Base-by-base conservation (phyloP, 2,113 vertebrate species). In the Dascyllus trimaculatus region DNA sequence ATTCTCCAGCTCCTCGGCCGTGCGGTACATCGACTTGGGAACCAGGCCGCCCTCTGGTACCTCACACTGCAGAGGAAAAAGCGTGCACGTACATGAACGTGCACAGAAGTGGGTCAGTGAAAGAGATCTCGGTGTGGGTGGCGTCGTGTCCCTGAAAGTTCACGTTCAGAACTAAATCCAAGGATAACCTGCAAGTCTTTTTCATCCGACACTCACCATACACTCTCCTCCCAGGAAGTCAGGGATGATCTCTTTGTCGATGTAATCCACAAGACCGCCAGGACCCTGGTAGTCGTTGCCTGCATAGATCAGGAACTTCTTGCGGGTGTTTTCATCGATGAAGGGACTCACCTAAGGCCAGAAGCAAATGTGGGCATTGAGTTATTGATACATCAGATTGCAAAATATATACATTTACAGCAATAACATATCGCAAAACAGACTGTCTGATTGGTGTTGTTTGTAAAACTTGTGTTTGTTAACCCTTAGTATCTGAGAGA, bases 291-390 rank as follows among this genome's bases (percentile, higher is more conserved):
- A 99, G 91, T 99, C 97, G 53, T 99, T 99, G 40, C 97, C 98
- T n/a, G 97, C 98, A 63, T 99, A 99, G 88, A 99, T 98, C 57
- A 99, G 95, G 89, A 98, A 98, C 81, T 99, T 99, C 90, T 97
- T 98, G 51, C 97, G 94, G 43, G 97, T 99, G 91, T 99, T 99
- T 90, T 99, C 98, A 68, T 99, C 97, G 24, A 99, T 99, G 82
- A 99, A 99, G 0, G 97, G 98, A 82, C 98, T 99, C 62, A 99
- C 97, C 98, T 99, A 68, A 40, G 38, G 46, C 14, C n/a, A 75
- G 18, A 71, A 11, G 60, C n/a, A 71, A 0, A 32, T 2, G 32
- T 56, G 4, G 9, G 18, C 54, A 21, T n/a, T 35, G 15, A 21
- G 21, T 76, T 11, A 57, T 7, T 1, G 19, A 25, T 11, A 22